Conservation (phyloP, 2,888 invertebrate species). For the Standfussiana lucernea region DNA sequence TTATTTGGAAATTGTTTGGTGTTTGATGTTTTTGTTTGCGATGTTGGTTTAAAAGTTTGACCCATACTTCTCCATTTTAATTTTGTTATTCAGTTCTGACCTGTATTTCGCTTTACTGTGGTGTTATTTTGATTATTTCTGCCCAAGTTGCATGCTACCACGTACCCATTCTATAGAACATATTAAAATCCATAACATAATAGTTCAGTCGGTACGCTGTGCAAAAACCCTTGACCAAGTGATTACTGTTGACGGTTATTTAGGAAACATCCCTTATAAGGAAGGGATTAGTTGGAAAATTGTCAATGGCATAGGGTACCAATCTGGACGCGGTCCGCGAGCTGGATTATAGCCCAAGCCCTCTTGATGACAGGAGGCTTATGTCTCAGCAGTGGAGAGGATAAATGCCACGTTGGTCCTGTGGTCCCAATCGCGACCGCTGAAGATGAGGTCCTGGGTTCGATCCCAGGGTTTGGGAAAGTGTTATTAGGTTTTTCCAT, state of each 20-base stretch:
- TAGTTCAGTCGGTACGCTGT: too few species aligned
- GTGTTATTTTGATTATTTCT: not conserved
- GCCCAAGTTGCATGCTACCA: not conserved
- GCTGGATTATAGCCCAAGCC: too few species aligned
- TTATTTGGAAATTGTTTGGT: slow-evolving; percentile 15
- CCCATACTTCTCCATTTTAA: not conserved
- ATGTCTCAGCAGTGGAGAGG: too few species aligned
- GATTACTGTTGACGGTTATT: not conserved
- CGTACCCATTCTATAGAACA: not conserved
- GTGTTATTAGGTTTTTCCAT: not conserved
- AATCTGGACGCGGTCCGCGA: too few species aligned
- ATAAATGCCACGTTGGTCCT: too few species aligned
- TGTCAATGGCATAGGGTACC: not conserved
- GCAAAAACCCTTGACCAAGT: not conserved
- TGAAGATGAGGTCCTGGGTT: not conserved
- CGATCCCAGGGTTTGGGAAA: not conserved
- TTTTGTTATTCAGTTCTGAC: not conserved
- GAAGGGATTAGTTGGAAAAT: not conserved
- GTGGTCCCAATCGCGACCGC: too few species aligned
- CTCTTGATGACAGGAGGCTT: too few species aligned
- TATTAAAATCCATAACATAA: too few species aligned
- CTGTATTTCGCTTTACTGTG: not conserved
- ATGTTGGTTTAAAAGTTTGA: not conserved
- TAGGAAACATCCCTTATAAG: not conserved
- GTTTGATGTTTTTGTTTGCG: not conserved